Percentiles rank a stretch among this genome's conserved stretches.
These are phyloP conservation scores for Ophioninae sp. DNA, from an alignment of 2,888 invertebrate genomes.

Conservation along the genomic window DNA sequence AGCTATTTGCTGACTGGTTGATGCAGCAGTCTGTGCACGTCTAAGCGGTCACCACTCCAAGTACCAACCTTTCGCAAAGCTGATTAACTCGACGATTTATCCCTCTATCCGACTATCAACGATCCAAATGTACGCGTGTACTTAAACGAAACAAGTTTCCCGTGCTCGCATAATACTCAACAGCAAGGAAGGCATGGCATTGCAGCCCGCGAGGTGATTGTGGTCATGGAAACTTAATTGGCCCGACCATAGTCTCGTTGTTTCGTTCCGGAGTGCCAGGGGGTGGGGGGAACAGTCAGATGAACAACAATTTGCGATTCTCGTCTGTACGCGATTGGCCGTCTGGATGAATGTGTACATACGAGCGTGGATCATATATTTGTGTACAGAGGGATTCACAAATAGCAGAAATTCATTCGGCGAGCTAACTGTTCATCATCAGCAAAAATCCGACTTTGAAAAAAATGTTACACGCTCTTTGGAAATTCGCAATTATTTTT, in stretches of 20 bases:
- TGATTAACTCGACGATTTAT: too few species aligned
- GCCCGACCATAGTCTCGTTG: constrained; percentile 38
- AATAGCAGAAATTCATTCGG: too few species aligned
- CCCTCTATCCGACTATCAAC: neutral
- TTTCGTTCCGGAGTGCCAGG: constrained; percentile 15
- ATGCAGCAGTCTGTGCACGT: too few species aligned
- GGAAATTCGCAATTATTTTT: too few species aligned
- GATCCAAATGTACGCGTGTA: neutral
- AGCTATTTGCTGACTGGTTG: too few species aligned
- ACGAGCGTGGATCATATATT: neutral
- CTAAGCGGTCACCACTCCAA: too few species aligned
- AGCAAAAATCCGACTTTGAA: too few species aligned
- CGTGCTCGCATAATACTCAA: constrained; percentile 9
- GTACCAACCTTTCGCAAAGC: too few species aligned
- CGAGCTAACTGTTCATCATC: too few species aligned
- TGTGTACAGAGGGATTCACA: neutral
- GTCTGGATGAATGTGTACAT: neutral
- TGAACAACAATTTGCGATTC: constrained; percentile 40
- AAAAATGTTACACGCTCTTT: too few species aligned
- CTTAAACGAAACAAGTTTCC: neutral
- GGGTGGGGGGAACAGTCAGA: constrained; percentile 35
- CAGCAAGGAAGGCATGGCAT: constrained; percentile 6
- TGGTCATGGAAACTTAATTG: constrained; percentile 54
- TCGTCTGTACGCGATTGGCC: constrained; percentile 49
- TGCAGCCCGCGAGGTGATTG: constrained; percentile 33